Evolutionary conservation across 2,888 invertebrate genomes (phyloP), one percentile per base, ranked within the genome.

Genomic region (Nymphalis urticae): DNA sequence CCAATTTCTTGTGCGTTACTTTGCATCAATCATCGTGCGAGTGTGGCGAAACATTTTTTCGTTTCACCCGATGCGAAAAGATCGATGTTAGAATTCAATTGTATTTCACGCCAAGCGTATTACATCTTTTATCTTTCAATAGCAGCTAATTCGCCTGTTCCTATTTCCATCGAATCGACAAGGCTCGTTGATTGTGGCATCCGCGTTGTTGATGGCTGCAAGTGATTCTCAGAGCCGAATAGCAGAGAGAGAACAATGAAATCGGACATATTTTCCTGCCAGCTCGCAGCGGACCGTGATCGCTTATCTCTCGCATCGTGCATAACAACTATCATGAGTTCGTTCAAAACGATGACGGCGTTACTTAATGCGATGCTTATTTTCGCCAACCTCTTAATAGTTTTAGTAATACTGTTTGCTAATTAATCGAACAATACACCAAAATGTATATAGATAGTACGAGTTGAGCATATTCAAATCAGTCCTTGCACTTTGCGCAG

Each of bases 191-290:
- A 90, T 83, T 90, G 88, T 85, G 88, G 88, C 86, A 87, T 89
- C 89, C 88, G 85, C 82, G 86, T 82, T 85, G 90, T 88, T 89
- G 91, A 91, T 91, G 89, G 89, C 88, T 85, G 83, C 87, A 86
- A 90, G 92, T 91, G 92, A 92, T 92, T 92, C 91, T 89, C 87
- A 87, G 87, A 85, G 85, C 82, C 85, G 83, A 87, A 86, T 84
- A 86, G 85, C 86, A 53, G 61, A 79, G 80, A 79, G 82, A 87
- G 87, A 92, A 92, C 92, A 92, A 92, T 92, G 92, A 90, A 90
- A 91, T 90, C 92, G 87, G 90, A 90, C 90, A 92, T 90, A 92
- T 90, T 90, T 90, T 88, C 89, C 90, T 87, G 87, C 86, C 88
- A 86, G 82, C 84, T 82, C 77, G 86, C 91, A 90, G 80, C 90